These are phyloP conservation scores for Aurelia sp. DNA, from an alignment of 30 jellyfish, hydroid and myxozoan genomes.

Conservation along the genomic window DNA sequence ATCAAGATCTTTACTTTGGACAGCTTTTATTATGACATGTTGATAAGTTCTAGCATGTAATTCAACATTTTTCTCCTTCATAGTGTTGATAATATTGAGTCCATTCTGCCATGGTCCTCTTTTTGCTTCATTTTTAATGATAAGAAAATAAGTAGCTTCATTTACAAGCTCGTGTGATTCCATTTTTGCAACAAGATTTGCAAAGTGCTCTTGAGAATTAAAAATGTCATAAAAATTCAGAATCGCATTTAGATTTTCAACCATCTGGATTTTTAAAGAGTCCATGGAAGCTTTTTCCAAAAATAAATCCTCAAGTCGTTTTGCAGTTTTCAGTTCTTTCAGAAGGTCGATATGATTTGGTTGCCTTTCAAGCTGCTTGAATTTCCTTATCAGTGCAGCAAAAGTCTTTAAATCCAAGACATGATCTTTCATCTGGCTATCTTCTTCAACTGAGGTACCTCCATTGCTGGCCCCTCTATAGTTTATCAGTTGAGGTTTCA, in stretches of 20 bases:
- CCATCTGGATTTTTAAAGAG: not conserved
- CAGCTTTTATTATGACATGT: constrained; percentile 34
- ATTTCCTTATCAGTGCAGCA: not conserved
- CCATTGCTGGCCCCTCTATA: too few species aligned
- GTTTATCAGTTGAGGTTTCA: too few species aligned
- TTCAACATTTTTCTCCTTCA: constrained; percentile 34
- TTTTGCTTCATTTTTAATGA: constrained; percentile 32
- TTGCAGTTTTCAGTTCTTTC: not conserved
- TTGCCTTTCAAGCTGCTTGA: constrained; percentile 23
- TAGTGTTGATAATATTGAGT: constrained; percentile 11
- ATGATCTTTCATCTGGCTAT: too few species aligned
- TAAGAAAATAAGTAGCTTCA: constrained; percentile 50
- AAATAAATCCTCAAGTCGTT: not conserved
- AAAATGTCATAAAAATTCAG: constrained; percentile 47
- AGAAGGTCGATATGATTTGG: not conserved
- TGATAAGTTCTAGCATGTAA: constrained; percentile 57
- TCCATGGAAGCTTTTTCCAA: not conserved
- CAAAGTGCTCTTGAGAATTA: not conserved
- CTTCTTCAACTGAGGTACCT: too few species aligned
- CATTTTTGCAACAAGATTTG: constrained; percentile 13
- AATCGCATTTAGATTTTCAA: constrained; percentile 38
- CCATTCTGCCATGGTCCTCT: constrained; percentile 57
- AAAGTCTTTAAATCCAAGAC: not conserved
- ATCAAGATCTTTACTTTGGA: constrained; percentile 21
- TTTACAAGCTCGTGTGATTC: constrained; percentile 19